Percentiles rank a stretch among this genome's conserved stretches.
These are phyloP conservation scores for Lamellibrachia columna DNA, from an alignment of 2,888 invertebrate species.

Conservation along the genomic window DNA sequence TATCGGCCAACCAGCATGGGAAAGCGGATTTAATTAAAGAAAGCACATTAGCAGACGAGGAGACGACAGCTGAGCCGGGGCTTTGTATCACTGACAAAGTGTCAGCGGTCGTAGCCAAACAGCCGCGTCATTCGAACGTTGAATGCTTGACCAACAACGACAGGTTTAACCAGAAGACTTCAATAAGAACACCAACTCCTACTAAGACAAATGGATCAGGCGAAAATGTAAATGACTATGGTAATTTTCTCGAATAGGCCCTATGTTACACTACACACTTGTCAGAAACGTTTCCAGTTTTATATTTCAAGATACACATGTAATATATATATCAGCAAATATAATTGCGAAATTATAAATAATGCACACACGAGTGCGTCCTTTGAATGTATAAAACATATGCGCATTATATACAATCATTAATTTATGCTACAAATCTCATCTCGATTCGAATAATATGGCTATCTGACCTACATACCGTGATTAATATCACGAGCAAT, in stretches of 20 bases:
- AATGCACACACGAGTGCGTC: not conserved
- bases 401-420: not conserved
- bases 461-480: not conserved
- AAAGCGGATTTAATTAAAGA: constrained; percentile 12
- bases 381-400: not conserved
- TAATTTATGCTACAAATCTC: not conserved
- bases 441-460: not conserved
- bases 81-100: constrained; percentile 9
- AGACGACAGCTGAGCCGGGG: constrained; percentile 2
- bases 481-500: too few species aligned
- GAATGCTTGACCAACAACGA: not conserved
- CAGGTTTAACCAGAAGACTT: not conserved
- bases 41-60: constrained; percentile 16
- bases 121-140: not conserved
- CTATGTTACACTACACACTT: not conserved
- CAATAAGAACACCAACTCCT: not conserved
- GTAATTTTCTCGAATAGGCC: not conserved
- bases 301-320: not conserved
- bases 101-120: not conserved
- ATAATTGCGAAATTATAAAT: not conserved
- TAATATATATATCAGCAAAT: not conserved
- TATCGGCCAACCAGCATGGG: not conserved
- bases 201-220: not conserved
- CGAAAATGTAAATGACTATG: not conserved
- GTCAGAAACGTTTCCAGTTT: not conserved